Conservation (phyloP, 2,888 invertebrate genomes). For the Drosophila paramelanica region DNA sequence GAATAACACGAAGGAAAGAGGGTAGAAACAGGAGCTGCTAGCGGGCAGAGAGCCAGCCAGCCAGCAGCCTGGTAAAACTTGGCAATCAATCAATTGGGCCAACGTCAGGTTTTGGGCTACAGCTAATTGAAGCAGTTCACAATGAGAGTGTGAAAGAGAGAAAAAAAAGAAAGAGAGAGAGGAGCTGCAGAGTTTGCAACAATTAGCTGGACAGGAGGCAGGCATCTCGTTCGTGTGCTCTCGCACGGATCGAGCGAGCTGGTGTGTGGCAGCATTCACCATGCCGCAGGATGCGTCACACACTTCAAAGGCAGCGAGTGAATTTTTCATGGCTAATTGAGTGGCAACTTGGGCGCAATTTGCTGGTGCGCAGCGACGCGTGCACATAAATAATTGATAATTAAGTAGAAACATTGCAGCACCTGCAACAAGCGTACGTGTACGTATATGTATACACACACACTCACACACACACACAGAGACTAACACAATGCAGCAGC, state of each 20-base stretch:
- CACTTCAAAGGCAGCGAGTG: slow-evolving; percentile 49
- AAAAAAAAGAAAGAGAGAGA: neutral
- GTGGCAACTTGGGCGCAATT: slow-evolving; percentile 77
- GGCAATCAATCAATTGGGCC: slow-evolving; percentile 76
- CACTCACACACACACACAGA: slow-evolving; percentile 3
- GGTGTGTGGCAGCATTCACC: neutral
- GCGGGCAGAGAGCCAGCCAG: neutral
- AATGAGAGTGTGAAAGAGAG: neutral
- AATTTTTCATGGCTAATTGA: slow-evolving; percentile 76
- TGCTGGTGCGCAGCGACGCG: slow-evolving; percentile 37
- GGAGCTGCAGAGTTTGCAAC: slow-evolving; percentile 10
- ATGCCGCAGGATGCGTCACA: slow-evolving; percentile 9
- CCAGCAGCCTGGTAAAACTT: slow-evolving; percentile 47
- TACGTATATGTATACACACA: slow-evolving; percentile 1
- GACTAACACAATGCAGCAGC: slow-evolving; percentile 14
- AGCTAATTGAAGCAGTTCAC: slow-evolving; percentile 60
- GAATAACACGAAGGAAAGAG: neutral
- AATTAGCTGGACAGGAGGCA: slow-evolving; percentile 39
- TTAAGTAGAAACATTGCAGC: slow-evolving; percentile 47
- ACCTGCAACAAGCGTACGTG: slow-evolving; percentile 42
- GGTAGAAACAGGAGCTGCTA: neutral
- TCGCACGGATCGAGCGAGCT: neutral
- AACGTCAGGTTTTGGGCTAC: slow-evolving; percentile 40
- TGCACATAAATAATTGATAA: slow-evolving; percentile 75
- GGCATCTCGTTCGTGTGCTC: slow-evolving; percentile 9